Evolutionary conservation across 2,113 vertebrate genomes (phyloP), one percentile per base, ranked within the genome.

Genomic region (Grus americana): DNA sequence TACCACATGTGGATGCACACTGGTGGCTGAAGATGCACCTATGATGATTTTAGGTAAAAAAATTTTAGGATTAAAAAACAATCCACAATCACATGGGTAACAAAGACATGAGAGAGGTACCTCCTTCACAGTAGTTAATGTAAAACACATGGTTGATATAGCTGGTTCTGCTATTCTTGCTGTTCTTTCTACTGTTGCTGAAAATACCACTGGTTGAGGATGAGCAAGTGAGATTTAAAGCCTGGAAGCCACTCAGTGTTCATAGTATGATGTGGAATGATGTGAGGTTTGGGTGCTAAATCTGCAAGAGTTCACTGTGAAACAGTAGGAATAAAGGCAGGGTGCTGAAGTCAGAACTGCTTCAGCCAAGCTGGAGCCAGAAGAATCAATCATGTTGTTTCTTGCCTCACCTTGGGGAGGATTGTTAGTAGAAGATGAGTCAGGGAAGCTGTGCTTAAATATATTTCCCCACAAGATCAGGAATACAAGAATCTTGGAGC

Each of bases 321-420:
- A 76, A 73, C 32, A 42, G 54, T 12, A 82, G 50, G 55, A 94
- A 96, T 74, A 90, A 93, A 95, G 50, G 72, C 49, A 93, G 15
- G 62, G 82, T 86, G 58, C 75, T 93, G 65, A 86, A 94, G 80
- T 93, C 68, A 94, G 70, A 94, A 62, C 32, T 85, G 61, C 61
- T 70, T 87, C 84, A 96, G 93, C 65, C 93, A 93, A 75, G 57
- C 81, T 86, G 92, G 92, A 97, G 94, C 79, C 91, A 88, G 79
- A 80, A 92, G 86, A 89, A 97, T 96, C 88, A 93, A 79, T 96
- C 95, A 15, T 95, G 95, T 94, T 93, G 68, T 76, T 94, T 96
- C 95, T 92, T 96, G 94, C 72, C 92, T 91, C 68, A 97, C 79
- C 76, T 86, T 86, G 86, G 38, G 86, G 83, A 95, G 50, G 75